Evolutionary conservation across 2,113 vertebrate genomes (phyloP), one percentile per base, ranked within the genome.

Genomic region (Oncorhynchus clarkii): DNA sequence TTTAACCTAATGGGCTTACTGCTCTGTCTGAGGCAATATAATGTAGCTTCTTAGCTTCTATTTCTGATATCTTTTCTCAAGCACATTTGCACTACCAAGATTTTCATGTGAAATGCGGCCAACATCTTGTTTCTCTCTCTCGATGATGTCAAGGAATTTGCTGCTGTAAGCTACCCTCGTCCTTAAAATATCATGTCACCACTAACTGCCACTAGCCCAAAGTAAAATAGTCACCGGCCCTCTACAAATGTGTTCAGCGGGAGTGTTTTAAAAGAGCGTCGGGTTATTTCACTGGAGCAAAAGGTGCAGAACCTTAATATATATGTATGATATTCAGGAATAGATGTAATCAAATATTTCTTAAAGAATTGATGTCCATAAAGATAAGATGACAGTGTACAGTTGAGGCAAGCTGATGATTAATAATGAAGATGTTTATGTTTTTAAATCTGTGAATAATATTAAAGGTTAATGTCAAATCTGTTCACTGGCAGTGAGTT

Each of bases 211-310:
- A 49, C 29, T 45, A 57, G 29, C 59, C 75, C 39, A 57, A 64
- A 31, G 62, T 66, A 20, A 39, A 54, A 26, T 73, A 34, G 51
- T 67, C 49, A 48, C 48, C 27, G 67, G 60, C 31, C 18, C 16
- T 68, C n/a, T 9, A 62, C 62, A 45, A 45, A 54, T 48, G 11
- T 60, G 18, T 16, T 54, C 6, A 65, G 51, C 8, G 60, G 72
- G 66, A 7, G 69, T 70, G n/a, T 73, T 78, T 75, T 73, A 39
- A 24, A 62, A n/a, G 49, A 60, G 45, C 71, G 74, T 24, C 68
- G 48, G 72, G 79, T 88, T 73, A 72, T 68, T 78, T 80, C 83
- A 86, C 84, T 85, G 84, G 83, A 84, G 72, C 70, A 29, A 68
- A 82, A 45, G 39, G 39, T 54, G 77, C 68, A 29, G 69, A 75